Conservation (phyloP, 1,140 invertebrate genomes). For the Rhysida immarginata region DNA sequence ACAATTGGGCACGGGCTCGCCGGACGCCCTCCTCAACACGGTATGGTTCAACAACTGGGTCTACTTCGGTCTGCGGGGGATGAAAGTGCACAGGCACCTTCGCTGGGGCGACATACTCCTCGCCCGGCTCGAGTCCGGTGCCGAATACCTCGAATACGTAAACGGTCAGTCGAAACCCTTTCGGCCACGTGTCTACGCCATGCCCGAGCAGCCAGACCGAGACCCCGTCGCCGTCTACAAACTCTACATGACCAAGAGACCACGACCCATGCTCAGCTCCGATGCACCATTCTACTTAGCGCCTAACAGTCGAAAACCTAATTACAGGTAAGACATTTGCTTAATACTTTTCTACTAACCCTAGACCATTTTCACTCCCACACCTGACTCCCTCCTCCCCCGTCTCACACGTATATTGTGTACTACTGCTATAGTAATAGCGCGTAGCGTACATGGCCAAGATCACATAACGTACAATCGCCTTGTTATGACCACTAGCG, state of each 20-base stretch:
- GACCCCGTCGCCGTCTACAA: constrained; percentile 1
- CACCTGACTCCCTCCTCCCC: too few species aligned
- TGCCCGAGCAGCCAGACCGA: background rate
- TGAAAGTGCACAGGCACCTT: constrained; percentile 1
- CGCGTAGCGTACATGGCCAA: too few species aligned
- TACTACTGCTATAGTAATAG: too few species aligned
- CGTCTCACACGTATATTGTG: too few species aligned
- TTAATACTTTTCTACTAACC: too few species aligned
- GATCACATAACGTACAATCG: too few species aligned
- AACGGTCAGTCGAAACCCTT: background rate
- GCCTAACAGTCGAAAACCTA: background rate
- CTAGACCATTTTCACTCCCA: too few species aligned
- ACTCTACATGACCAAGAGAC: background rate
- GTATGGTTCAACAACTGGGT: constrained; percentile 4
- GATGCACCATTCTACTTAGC: constrained; percentile 1
- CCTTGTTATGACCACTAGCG: too few species aligned
- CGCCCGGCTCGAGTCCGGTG: background rate
- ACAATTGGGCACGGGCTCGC: background rate
- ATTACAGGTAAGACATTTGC: background rate
- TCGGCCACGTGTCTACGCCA: background rate
- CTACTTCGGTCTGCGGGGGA: background rate
- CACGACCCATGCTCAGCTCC: background rate
- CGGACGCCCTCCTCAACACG: constrained; percentile 1
- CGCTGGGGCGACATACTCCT: background rate
- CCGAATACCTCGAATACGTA: background rate